phyloP scores from a whole-genome alignment of 1,140 invertebrate genomes.

The Drosophila tani region DNA sequence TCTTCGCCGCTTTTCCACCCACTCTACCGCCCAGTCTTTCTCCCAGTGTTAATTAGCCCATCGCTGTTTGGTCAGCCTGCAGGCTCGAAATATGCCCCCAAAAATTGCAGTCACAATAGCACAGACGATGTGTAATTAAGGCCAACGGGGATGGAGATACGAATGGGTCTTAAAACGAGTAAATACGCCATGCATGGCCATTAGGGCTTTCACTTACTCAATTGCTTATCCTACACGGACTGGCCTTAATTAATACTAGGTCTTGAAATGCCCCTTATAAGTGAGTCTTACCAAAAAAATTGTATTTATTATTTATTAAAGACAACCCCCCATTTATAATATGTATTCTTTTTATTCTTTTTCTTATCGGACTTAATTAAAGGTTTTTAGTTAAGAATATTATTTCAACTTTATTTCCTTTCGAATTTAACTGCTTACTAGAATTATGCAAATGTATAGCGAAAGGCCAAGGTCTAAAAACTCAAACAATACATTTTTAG shows the following conservation, averaged over 20 bases:
- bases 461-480: not conserved
- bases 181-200: conserved; percentile 13
- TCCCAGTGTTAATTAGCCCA: conserved; percentile 66
- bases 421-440: too few species aligned
- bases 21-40: conserved; percentile 1
- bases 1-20: not conserved
- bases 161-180: conserved; percentile 1
- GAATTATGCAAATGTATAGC: not conserved
- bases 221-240: not conserved
- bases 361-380: too few species aligned
- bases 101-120: conserved; percentile 34
- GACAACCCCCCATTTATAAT: too few species aligned
- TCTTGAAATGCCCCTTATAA: too few species aligned
- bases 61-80: conserved; percentile 49
- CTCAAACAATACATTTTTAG: not conserved
- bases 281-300: too few species aligned
- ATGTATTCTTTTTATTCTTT: too few species aligned
- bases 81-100: conserved; percentile 22
- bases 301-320: too few species aligned
- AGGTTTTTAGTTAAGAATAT: too few species aligned
- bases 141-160: conserved; percentile 32
- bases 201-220: conserved; percentile 18
- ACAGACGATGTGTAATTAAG: conserved; percentile 47
- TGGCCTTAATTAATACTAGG: conserved; percentile 1
- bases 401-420: not conserved